A percentile compares a stretch with the other conserved stretches of the same genome.
Conservation (phyloP, 2,113 vertebrate species). For the Excalfactoria chinensis region DNA sequence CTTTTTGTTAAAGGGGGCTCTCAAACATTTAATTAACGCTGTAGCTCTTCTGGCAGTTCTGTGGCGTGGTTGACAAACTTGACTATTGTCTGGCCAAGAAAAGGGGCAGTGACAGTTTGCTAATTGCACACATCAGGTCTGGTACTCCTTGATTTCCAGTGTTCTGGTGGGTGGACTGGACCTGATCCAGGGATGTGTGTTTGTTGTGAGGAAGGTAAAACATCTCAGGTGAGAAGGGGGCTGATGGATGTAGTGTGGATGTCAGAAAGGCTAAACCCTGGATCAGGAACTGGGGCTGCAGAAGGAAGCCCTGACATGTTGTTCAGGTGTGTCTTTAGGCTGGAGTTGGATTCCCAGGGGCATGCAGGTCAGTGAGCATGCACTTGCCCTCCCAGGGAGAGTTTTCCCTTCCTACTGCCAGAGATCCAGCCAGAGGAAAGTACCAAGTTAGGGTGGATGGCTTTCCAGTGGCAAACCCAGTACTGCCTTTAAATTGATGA, state of each 20-base stretch:
- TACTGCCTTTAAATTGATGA: neutral
- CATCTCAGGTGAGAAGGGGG: neutral
- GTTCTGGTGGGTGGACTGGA: neutral
- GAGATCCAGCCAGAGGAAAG: neutral
- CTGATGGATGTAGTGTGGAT: rapidly evolving
- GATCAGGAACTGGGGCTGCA: neutral
- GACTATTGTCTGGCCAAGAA: neutral
- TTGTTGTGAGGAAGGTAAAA: neutral
- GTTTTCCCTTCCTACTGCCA: neutral
- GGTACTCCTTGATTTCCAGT: neutral
- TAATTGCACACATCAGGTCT: neutral
- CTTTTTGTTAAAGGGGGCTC: neutral
- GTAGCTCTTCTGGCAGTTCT: neutral
- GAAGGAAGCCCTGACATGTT: neutral
- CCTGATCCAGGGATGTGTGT: neutral
- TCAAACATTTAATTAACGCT: neutral
- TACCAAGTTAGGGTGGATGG: neutral
- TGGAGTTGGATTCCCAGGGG: neutral
- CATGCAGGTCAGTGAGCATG: neutral
- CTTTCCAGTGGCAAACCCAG: neutral
- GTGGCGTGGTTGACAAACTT: neutral
- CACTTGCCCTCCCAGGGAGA: neutral
- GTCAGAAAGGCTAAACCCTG: neutral
- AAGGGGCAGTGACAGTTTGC: neutral
- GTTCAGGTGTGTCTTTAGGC: neutral